Conservation (phyloP, 2,113 vertebrate species). For the Heteronetta atricapilla region DNA sequence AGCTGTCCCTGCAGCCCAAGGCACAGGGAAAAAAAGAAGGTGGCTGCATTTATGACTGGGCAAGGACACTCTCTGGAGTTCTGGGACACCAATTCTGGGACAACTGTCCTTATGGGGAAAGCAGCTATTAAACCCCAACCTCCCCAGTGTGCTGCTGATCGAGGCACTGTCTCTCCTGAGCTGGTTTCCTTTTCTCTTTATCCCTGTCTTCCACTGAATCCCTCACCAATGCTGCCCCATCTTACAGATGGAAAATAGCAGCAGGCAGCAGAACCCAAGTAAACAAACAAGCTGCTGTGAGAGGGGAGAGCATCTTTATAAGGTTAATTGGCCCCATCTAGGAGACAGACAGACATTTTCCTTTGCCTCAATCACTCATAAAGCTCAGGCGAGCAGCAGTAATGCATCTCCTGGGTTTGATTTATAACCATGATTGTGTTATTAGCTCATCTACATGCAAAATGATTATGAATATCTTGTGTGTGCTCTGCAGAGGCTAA, state of each 20-base stretch:
- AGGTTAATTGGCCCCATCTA: conserved; percentile 21
- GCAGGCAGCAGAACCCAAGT: not conserved
- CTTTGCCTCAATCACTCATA: not conserved
- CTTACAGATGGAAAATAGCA: not conserved
- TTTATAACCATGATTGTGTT: not conserved
- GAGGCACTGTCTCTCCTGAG: not conserved
- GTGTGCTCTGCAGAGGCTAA: conserved; percentile 1
- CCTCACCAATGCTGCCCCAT: not conserved
- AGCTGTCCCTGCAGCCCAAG: not conserved
- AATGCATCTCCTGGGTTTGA: conserved; percentile 36
- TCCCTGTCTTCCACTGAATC: not conserved
- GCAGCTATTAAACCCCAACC: not conserved
- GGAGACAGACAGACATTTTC: conserved; percentile 22
- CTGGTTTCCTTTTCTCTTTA: not conserved
- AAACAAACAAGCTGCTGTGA: conserved; percentile 19
- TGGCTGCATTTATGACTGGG: accelerated
- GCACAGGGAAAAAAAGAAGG: not conserved
- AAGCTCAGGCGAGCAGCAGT: conserved; percentile 9
- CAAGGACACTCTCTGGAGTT: not conserved
- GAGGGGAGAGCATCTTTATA: not conserved
- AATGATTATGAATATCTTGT: conserved; percentile 34
- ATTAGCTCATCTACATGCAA: conserved; percentile 46
- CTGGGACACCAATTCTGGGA: not conserved
- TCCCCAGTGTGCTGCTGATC: not conserved
- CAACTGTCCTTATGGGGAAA: not conserved